phyloP scores from a whole-genome alignment of 2,113 vertebrate genomes.

The Gymnobelideus leadbeateri region DNA sequence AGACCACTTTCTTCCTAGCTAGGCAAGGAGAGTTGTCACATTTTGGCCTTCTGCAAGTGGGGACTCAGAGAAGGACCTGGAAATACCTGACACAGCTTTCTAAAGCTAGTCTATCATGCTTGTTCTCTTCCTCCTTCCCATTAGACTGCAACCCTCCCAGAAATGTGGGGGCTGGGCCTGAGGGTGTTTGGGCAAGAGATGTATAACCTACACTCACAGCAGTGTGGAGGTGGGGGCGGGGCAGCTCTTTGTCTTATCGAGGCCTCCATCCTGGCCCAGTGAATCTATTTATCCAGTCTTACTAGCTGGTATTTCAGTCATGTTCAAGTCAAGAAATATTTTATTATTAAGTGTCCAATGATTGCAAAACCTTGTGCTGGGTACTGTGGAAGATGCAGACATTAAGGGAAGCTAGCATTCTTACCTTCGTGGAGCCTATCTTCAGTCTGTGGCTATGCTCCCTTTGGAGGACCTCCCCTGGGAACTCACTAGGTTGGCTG shows the following conservation, averaged over 20 bases:
- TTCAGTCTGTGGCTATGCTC: neutral
- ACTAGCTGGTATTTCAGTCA: neutral
- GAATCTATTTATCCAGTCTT: neutral
- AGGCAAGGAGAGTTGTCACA: neutral
- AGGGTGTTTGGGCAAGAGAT: neutral
- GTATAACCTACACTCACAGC: neutral
- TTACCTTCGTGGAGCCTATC: neutral
- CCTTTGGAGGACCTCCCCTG: no score
- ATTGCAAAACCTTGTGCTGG: neutral
- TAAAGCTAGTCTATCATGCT: neutral
- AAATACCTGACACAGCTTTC: neutral
- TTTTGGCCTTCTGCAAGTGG: neutral
- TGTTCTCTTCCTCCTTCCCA: neutral
- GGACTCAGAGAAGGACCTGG: neutral
- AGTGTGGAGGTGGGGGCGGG: neutral
- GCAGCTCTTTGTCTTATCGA: neutral
- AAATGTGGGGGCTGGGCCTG: neutral
- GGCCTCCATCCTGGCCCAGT: neutral
- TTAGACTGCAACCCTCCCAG: neutral
- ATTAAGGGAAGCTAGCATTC: neutral
- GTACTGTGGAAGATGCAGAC: neutral
- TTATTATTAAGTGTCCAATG: neutral
- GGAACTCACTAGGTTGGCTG: neutral
- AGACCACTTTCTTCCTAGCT: no score
- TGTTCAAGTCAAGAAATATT: neutral